A percentile compares a stretch with the other conserved stretches of the same genome.
These are phyloP conservation scores for Dusona sp. DNA, from an alignment of 2,888 invertebrate genomes.

Conservation along the genomic window DNA sequence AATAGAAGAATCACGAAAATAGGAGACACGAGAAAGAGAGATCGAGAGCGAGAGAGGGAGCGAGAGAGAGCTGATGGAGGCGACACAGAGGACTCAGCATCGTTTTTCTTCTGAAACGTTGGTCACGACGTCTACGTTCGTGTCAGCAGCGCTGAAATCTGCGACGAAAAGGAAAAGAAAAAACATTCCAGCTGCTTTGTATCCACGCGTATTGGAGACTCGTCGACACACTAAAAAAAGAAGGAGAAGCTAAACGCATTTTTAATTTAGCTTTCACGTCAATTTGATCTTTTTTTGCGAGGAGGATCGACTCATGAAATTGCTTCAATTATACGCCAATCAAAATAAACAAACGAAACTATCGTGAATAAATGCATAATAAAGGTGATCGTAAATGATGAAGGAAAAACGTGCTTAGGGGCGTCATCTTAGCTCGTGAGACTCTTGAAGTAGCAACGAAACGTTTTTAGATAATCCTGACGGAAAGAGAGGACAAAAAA, in stretches of 20 bases:
- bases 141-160: conserved; percentile 53
- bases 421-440: conserved; percentile 42
- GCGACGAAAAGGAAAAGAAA: conserved; percentile 39
- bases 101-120: conserved; percentile 69
- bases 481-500: background rate
- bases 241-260: conserved; percentile 50
- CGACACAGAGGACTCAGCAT: conserved; percentile 63
- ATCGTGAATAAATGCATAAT: conserved; percentile 28
- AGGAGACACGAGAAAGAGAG: conserved; percentile 13
- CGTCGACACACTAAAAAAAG: conserved; percentile 51
- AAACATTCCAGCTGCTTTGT: conserved; percentile 83
- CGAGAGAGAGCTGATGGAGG: conserved; percentile 46
- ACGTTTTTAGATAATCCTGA: background rate
- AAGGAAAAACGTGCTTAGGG: conserved; percentile 45
- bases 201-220: conserved; percentile 61
- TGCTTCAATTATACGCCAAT: conserved; percentile 69
- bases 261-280: conserved; percentile 53
- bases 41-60: conserved; percentile 19
- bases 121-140: conserved; percentile 65
- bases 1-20: conserved; percentile 48
- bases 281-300: conserved; percentile 47
- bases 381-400: background rate
- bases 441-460: conserved; percentile 26
- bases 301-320: conserved; percentile 62
- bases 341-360: conserved; percentile 59